Conservation (phyloP, 2,888 invertebrate genomes). For the Microctonus aethiopoides region DNA sequence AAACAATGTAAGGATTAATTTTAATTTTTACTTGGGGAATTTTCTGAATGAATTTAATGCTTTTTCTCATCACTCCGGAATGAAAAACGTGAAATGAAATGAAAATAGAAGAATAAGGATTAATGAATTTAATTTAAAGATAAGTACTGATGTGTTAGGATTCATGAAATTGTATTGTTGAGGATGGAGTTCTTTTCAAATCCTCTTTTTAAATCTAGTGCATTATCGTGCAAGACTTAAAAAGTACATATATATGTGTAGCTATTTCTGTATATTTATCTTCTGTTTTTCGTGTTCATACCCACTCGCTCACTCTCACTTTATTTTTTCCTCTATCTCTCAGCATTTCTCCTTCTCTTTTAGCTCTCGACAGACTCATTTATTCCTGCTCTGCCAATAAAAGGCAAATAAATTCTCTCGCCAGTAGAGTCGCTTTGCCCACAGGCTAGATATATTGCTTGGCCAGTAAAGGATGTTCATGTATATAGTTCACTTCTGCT, state of each 20-base stretch:
- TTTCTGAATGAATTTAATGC: no score
- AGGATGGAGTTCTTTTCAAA: neutral
- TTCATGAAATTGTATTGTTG: neutral
- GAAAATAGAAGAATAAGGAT: neutral
- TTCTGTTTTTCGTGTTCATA: neutral
- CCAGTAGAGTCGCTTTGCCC: slow-evolving; percentile 43
- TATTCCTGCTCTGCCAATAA: slow-evolving; percentile 58
- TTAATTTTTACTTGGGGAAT: no score
- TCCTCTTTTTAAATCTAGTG: neutral
- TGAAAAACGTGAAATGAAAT: neutral
- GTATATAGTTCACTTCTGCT: neutral
- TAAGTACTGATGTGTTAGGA: neutral
- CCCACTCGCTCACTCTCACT: neutral
- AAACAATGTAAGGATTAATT: no score
- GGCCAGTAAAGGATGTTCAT: neutral
- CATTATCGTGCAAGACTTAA: neutral
- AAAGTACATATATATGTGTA: neutral
- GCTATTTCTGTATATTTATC: neutral
- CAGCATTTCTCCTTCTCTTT: neutral
- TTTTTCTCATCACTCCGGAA: neutral
- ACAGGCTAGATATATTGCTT: slow-evolving; percentile 18
- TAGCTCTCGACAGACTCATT: slow-evolving; percentile 52
- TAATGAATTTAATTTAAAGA: neutral
- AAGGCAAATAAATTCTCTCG: slow-evolving; percentile 57
- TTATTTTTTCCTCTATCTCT: neutral